A percentile compares a stretch with the other conserved stretches of the same genome.
These are phyloP conservation scores for Galagoides demidoff DNA, from an alignment of 2,797 vertebrate species.

Conservation along the genomic window DNA sequence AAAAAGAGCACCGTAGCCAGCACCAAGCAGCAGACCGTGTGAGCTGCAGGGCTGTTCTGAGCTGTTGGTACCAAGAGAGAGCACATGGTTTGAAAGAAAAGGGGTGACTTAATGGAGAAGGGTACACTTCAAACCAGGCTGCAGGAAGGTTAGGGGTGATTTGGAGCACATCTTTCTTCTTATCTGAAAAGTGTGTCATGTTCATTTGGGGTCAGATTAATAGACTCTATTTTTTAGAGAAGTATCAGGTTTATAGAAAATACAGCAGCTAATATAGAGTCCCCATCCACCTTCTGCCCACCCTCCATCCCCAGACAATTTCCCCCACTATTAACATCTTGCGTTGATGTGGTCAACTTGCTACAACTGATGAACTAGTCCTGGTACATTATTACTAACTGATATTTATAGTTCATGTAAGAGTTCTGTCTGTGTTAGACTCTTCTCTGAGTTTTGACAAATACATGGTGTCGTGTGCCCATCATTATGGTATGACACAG, in stretches of 20 bases:
- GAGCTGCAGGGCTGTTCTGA: rapidly evolving
- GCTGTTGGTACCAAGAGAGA: neutral
- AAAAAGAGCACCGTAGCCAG: rapidly evolving
- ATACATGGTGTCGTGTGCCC: neutral
- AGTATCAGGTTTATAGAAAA: neutral
- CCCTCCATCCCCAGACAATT: neutral
- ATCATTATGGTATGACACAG: neutral
- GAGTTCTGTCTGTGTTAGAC: neutral
- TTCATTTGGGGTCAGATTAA: neutral
- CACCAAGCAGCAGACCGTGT: rapidly evolving
- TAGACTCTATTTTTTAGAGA: neutral
- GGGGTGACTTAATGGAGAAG: neutral
- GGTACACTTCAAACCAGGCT: neutral
- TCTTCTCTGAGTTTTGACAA: neutral
- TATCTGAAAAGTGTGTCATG: neutral
- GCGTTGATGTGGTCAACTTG: neutral
- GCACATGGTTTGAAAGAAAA: neutral
- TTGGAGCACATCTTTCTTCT: neutral
- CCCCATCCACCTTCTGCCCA: neutral
- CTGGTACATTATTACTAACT: neutral
- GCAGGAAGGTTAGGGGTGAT: neutral
- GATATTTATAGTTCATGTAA: neutral
- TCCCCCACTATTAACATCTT: neutral
- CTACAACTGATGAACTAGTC: neutral
- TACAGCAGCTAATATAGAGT: neutral